These are phyloP conservation scores for Rhinolophus ferrumequinum DNA, from an alignment of 2,113 vertebrate genomes.

Conservation along the genomic window DNA sequence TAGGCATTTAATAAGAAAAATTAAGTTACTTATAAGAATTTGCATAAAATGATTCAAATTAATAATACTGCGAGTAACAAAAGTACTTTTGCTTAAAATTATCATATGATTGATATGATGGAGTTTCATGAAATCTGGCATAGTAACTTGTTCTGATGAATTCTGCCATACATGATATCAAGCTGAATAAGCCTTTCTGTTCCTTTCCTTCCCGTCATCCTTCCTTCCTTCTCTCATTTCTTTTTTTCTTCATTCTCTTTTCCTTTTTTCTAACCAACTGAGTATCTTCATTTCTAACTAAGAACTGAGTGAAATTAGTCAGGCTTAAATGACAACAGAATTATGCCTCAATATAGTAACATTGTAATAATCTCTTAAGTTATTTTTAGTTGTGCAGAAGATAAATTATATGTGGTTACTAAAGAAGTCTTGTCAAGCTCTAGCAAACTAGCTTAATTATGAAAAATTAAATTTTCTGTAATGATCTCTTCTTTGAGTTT, in stretches of 20 bases:
- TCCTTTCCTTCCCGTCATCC: neutral
- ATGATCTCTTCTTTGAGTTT: slow-evolving; percentile 52
- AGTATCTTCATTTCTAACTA: neutral
- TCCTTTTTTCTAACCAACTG: neutral
- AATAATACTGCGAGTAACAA: slow-evolving; percentile 11
- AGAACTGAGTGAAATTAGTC: slow-evolving; percentile 30
- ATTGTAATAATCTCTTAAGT: slow-evolving; percentile 51
- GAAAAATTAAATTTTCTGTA: slow-evolving; percentile 70
- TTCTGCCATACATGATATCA: neutral
- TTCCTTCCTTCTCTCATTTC: neutral
- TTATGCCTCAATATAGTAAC: neutral
- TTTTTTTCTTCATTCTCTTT: neutral
- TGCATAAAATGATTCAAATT: slow-evolving; percentile 21
- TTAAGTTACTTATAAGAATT: neutral
- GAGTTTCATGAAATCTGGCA: neutral
- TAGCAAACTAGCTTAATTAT: slow-evolving; percentile 53
- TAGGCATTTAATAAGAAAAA: neutral
- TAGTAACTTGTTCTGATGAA: neutral
- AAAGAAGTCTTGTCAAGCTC: slow-evolving; percentile 57
- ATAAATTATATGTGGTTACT: slow-evolving; percentile 61
- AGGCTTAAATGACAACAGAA: slow-evolving; percentile 31
- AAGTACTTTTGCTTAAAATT: slow-evolving; percentile 50
- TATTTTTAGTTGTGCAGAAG: slow-evolving; percentile 46
- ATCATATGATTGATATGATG: slow-evolving; percentile 4
- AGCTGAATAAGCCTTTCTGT: neutral